Evolutionary conservation across 1,140 invertebrate genomes (phyloP).

Genomic region (Sycobia sp.): DNA sequence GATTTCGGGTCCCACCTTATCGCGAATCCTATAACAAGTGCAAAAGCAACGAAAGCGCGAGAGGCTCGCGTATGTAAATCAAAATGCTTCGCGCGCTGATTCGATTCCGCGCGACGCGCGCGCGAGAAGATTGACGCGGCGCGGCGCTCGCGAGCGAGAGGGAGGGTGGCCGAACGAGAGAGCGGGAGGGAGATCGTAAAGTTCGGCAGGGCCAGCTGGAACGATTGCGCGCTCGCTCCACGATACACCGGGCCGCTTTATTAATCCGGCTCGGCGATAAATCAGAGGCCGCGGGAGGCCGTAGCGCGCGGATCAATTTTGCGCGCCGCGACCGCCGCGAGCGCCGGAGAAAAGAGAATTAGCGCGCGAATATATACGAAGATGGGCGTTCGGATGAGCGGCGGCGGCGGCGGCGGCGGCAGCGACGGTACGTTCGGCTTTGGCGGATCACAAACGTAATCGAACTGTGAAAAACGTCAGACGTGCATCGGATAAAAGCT

Average conservation of each 20-base stretch:
- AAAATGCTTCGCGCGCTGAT: slow-evolving; percentile 26
- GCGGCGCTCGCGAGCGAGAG: not conserved
- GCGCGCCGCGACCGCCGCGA: no score
- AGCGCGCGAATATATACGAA: no score
- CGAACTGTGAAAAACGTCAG: no score
- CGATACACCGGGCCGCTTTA: slow-evolving; percentile 52
- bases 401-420: not conserved
- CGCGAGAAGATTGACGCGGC: no score
- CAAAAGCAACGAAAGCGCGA: slow-evolving; percentile 37
- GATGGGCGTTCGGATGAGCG: not conserved
- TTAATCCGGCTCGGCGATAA: slow-evolving; percentile 55
- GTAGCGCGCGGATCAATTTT: slow-evolving; percentile 54
- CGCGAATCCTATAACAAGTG: slow-evolving; percentile 10
- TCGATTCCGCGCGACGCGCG: slow-evolving; percentile 1
- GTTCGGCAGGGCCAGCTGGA: slow-evolving; percentile 30
- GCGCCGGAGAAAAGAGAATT: no score
- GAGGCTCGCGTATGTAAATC: slow-evolving; percentile 49
- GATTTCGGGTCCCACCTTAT: no score
- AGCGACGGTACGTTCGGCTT: no score
- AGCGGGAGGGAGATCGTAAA: slow-evolving; percentile 41
- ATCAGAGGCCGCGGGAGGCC: no score
- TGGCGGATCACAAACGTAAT: no score
- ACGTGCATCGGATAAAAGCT: no score
- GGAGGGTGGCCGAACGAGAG: no score
- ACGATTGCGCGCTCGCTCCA: slow-evolving; percentile 23